phyloP scores from a whole-genome alignment of 2,797 vertebrate species.

The Gambusia yucatana region DNA sequence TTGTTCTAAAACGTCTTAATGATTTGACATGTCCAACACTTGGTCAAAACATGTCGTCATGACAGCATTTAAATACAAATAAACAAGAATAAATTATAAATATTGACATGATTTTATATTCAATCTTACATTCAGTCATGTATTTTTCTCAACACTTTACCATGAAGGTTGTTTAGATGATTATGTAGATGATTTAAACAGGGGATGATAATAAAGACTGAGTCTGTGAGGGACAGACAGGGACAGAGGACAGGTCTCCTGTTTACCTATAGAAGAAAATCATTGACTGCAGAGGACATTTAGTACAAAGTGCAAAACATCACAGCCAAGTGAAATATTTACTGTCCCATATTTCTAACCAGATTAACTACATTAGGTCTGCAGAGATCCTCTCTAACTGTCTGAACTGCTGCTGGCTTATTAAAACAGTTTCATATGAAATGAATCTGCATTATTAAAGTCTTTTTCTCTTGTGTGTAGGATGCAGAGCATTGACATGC shows the following conservation, averaged over 20 bases:
- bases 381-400: background rate
- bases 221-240: background rate
- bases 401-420: background rate
- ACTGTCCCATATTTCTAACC: background rate
- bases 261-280: background rate
- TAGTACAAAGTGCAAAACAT: background rate
- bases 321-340: background rate
- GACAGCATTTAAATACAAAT: background rate
- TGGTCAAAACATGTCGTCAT: background rate
- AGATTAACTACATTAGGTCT: background rate
- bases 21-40: background rate
- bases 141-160: background rate
- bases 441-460: background rate
- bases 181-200: background rate
- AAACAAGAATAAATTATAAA: background rate
- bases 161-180: background rate
- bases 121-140: no score
- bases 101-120: background rate
- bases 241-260: background rate
- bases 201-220: background rate
- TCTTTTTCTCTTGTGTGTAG: slow-evolving; percentile 64
- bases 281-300: background rate
- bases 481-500: slow-evolving; percentile 88
- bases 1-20: background rate
- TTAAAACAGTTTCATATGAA: background rate